Evolutionary conservation across 2,797 vertebrate species (phyloP), one percentile per base, ranked within the genome.

Genomic region (Tolypeutes matacus): DNA sequence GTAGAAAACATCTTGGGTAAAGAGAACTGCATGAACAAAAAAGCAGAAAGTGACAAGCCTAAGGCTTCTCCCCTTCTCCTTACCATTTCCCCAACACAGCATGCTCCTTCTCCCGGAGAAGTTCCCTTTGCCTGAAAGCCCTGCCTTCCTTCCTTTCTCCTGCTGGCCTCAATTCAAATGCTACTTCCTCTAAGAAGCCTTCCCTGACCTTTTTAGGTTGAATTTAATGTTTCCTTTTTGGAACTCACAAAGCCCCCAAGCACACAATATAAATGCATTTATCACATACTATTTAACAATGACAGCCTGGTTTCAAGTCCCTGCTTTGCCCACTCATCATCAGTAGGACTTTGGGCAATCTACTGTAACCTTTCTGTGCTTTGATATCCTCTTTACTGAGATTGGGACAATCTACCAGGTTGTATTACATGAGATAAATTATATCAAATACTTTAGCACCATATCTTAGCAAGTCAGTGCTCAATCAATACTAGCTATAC

Each of bases 211-310:
- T 76, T 92, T 86, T n/a, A 83, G 75, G 56, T 29, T 82, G 65
- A 80, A 92, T 82, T 86, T 72, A 65, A 93, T 72, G 69, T 76
- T 86, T 72, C 62, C 20, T 78, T 93, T 75, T 39, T 34, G 36
- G 62, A 86, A 62, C 73, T 92, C 42, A 49, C 42, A 90, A 75
- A 73, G 21, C 4, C 69, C 2, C 7, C 31, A 29, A 4, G 12
- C 58, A 36, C 7, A 65, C 14, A 65, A 56, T 76, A 86, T 53
- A 86, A 89, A 77, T 56, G 72, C 42, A 91, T 17, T 34, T 65
- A 58, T 58, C 42, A 89, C 58, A 31, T 34, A 31, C 18, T 90
- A 60, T 67, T 78, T 42, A 65, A 78, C 53, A 91, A 36, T 75
- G 7, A 73, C 11, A 31, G 29, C 10, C 49, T 25, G 64, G 17